Evolutionary conservation across 2,888 invertebrate genomes (phyloP), one percentile per base, ranked within the genome.

Genomic region (Oligia strigilis): DNA sequence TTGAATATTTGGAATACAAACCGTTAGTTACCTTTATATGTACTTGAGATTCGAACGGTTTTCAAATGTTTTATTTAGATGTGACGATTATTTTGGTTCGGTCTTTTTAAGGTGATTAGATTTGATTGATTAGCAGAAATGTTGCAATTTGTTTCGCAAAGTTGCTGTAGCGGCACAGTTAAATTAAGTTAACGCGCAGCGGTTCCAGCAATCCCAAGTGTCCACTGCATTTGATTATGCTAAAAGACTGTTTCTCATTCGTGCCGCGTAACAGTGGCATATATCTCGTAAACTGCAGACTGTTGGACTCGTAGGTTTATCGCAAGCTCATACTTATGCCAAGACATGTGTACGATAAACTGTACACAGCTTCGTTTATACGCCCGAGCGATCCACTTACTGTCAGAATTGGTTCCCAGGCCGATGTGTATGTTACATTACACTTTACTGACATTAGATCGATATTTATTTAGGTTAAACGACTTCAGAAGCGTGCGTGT

Each of bases 381-480:
- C 13, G 43, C 17, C 66, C 19, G 70, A 65, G 49, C 58, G 55
- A 60, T 40, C 43, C 80, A 75, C 67, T 81, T 77, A 83, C 55
- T 71, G 74, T 67, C 82, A 60, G 60, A 64, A 17, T 70, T 65
- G 1, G 65, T 77, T 76, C 49, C 13, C 77, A 77, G 64, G 29
- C 55, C 72, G 65, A 69, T 72, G 58, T 75, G 36, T 76, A 66
- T 29, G 73, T 74, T 49, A 70, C 58, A 60, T 75, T 78, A 64
- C 29, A 58, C 36, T 69, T 29, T 36, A 49, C 43, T 70, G n/a
- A 62, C 55, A 77, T 75, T 49, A 72, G 67, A 78, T 89, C 81
- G 72, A 85, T 85, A 89, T 75, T 78, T 75, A 78, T 85, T 80
- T 75, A 78, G 79, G 77, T 62, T 78, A 78, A 80, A 76, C 11